These are phyloP conservation scores for Hydrolagus colliei DNA, from an alignment of 2,797 vertebrate genomes.

Conservation along the genomic window DNA sequence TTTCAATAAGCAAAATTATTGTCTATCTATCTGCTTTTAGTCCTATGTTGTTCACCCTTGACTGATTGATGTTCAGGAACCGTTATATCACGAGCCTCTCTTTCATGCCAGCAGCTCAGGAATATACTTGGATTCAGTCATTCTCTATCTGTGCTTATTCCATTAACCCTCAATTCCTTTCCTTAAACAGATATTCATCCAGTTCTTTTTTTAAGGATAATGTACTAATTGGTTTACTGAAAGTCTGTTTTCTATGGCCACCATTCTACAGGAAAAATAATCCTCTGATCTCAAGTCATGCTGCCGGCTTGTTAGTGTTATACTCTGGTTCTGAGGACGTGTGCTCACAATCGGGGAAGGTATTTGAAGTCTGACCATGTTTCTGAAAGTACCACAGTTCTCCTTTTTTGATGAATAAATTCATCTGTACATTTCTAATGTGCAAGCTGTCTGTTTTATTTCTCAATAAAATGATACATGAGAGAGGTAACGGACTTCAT, in stretches of 20 bases:
- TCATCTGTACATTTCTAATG: neutral
- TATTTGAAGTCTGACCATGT: neutral
- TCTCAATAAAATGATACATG: neutral
- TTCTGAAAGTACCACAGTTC: neutral
- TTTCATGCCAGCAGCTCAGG: neutral
- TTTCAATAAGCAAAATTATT: too few relatives aligned
- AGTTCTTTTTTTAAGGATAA: neutral
- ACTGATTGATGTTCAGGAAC: neutral
- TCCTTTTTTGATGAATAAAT: neutral
- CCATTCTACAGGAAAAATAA: neutral
- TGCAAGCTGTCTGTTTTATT: neutral
- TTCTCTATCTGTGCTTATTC: neutral
- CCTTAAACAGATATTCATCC: neutral
- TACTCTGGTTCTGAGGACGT: neutral
- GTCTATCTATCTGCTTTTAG: neutral
- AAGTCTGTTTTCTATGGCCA: neutral
- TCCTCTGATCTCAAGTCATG: neutral
- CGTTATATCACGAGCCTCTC: neutral
- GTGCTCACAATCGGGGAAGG: neutral
- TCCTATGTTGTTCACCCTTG: neutral
- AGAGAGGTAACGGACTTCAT: neutral
- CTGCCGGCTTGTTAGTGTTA: neutral
- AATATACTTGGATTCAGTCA: neutral
- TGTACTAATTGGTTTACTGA: neutral
- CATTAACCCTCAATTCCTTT: neutral